Base-by-base conservation (phyloP, 2,888 invertebrate species). In the Drosophila merina region DNA sequence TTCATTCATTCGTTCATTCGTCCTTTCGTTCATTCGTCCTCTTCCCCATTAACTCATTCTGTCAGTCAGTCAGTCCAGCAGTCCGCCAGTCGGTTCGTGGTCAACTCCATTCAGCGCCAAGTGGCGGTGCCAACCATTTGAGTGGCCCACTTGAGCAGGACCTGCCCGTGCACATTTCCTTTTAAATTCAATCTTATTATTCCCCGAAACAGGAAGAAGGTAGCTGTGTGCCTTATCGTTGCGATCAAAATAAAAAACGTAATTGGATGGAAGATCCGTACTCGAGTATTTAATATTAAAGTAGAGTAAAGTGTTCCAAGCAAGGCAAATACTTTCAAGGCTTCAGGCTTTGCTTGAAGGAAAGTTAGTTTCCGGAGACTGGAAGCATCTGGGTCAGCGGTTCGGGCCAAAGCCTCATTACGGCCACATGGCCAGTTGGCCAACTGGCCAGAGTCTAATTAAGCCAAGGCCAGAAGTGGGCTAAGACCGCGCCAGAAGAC, bases 51-150 rank as follows among this genome's bases (percentile, higher is more conserved):
- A 52, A 54, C 40, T 48, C 51, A 49, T 25, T 57, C 59, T 36
- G 28, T 25, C 55, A 58, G 26, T 45, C 42, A 33, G 31, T 40
- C 40, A 38, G 25, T 12, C 60, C 20, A 2, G 1, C 20, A 20
- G 20, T 20, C 20, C 20, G 20, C 20, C 20, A 20, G 20, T 20
- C 20, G 56, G 54, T 56, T 63, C 77, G 77, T 73, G 84, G 81
- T 74, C 86, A 83, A 80, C 72, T 75, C 55, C 84, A 83, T 86
- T 79, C 86, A 81, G 72, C 72, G 70, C 73, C 75, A 79, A 86
- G 81, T 83, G 86, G 86, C 80, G 75, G 77, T 76, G 76, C 66
- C 66, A 83, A 75, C 79, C 77, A 68, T 84, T 86, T 69, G 77
- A 86, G 75, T 72, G 75, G 72, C 75, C 64, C 78, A 86, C 81